phyloP scores from a whole-genome alignment of 92 coral and sea anemone genomes.

The Siderastrea siderea region DNA sequence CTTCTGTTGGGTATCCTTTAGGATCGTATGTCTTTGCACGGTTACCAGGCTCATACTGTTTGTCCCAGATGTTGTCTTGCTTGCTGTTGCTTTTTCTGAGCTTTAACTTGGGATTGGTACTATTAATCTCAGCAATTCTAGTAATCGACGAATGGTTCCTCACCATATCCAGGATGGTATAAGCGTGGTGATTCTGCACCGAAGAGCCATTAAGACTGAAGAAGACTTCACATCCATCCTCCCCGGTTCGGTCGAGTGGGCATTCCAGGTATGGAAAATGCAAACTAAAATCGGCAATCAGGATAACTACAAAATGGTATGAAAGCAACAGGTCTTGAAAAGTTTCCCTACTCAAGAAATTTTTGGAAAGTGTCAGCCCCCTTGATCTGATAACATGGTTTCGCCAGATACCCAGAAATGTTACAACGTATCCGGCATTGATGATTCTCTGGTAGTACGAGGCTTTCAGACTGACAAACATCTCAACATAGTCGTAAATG shows the following conservation, averaged over 20 bases:
- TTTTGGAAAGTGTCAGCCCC: neutral
- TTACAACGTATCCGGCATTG: slow-evolving; percentile 29
- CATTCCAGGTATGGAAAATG: slow-evolving; percentile 9
- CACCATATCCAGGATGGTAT: slow-evolving; percentile 12
- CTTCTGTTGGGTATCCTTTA: slow-evolving; percentile 26
- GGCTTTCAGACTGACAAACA: slow-evolving; percentile 30
- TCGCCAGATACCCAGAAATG: slow-evolving; percentile 12
- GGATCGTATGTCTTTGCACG: slow-evolving; percentile 2
- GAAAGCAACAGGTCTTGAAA: slow-evolving; percentile 33
- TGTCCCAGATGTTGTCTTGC: neutral
- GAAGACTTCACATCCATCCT: slow-evolving; percentile 19
- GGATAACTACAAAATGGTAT: slow-evolving; percentile 3
- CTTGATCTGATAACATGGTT: neutral
- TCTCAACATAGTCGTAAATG: slow-evolving; percentile 15
- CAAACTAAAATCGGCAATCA: slow-evolving; percentile 19
- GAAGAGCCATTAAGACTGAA: slow-evolving; percentile 9
- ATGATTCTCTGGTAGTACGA: slow-evolving; percentile 12
- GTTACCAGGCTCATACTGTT: neutral
- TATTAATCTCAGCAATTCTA: slow-evolving; percentile 9
- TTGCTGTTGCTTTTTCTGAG: slow-evolving; percentile 19
- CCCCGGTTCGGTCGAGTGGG: slow-evolving; percentile 25
- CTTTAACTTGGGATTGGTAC: slow-evolving; percentile 12
- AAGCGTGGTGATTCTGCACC: slow-evolving; percentile 8
- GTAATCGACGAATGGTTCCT: neutral
- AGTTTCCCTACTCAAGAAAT: slow-evolving; percentile 19